Conservation (phyloP, 2,113 vertebrate species). For the Seriola quinqueradiata region DNA sequence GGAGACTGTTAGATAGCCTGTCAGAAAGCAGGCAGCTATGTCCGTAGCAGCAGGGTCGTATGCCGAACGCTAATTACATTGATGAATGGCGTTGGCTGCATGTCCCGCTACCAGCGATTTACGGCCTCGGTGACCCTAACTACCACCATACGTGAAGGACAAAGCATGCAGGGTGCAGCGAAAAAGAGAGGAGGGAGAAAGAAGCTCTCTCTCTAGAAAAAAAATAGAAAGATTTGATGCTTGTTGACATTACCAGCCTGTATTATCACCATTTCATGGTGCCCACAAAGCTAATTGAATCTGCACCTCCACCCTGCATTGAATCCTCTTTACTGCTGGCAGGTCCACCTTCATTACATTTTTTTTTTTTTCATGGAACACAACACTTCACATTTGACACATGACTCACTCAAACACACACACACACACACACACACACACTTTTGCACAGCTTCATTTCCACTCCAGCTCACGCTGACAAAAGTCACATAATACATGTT, state of each 20-base stretch:
- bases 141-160: constrained; percentile 72
- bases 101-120: constrained; percentile 74
- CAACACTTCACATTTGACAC: constrained; percentile 62
- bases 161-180: constrained; percentile 47
- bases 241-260: constrained; percentile 70
- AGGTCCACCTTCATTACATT: constrained; percentile 46
- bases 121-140: constrained; percentile 75
- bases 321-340: constrained; percentile 66
- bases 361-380: constrained; percentile 18
- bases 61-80: constrained; percentile 84
- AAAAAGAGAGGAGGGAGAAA: constrained; percentile 7
- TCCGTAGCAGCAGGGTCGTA: constrained; percentile 76
- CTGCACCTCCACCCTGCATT: constrained; percentile 49
- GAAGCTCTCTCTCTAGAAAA: not conserved
- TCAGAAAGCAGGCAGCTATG: constrained; percentile 79
- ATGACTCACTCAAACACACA: constrained; percentile 46
- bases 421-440: constrained; percentile 3
- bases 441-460: constrained; percentile 45
- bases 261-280: constrained; percentile 67
- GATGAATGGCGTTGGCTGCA: constrained; percentile 79
- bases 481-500: constrained; percentile 43
- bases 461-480: constrained; percentile 21
- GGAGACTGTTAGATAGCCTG: constrained; percentile 66
- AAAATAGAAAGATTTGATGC: constrained; percentile 45
- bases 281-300: constrained; percentile 72